Evolutionary conservation across 2,888 invertebrate genomes (phyloP), one percentile per base, ranked within the genome.

Genomic region (Eilema griseolum): DNA sequence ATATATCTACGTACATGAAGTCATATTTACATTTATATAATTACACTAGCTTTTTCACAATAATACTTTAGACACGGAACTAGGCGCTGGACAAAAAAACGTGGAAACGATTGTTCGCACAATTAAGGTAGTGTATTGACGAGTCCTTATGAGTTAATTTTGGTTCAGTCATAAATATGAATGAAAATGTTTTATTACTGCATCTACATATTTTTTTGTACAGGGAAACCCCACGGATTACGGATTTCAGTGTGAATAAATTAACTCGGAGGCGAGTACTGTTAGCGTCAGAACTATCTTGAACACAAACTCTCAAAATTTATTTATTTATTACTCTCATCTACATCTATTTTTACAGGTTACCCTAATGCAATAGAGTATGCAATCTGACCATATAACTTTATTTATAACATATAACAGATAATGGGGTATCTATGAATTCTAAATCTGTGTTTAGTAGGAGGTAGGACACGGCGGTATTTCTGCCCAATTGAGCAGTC

Each of bases 71-170:
- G 63, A 80, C 79, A 64, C 83, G 86, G 85, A 84, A 76, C 68
- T 31, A 59, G 63, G 37, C 67, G 66, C 28, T 71, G 33, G 28
- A 79, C 76, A 85, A 85, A 85, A 82, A 85, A 76, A 24, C 69
- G 26, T 73, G 72, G 59, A 77, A 80, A 83, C 75, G 80, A 78
- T 80, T 68, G 72, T 77, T 81, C 77, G 73, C 77, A 76, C 67
- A 75, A 71, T 75, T 80, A 82, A 76, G 77, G 76, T 81, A 74
- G 67, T 73, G 73, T 82, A 75, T 73, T 76, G 81, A 81, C 74
- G 78, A 81, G 77, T 79, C 67, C 66, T 57, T 67, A 75, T 33
- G 46, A 74, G 79, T 81, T 86, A 75, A 74, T 61, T 63, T 62
- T 10, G 61, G 23, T 57, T 75, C 67, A 41, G 64, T 68, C 23